Evolutionary conservation across 1,140 invertebrate genomes (phyloP).

Genomic region (Atta colombica): DNA sequence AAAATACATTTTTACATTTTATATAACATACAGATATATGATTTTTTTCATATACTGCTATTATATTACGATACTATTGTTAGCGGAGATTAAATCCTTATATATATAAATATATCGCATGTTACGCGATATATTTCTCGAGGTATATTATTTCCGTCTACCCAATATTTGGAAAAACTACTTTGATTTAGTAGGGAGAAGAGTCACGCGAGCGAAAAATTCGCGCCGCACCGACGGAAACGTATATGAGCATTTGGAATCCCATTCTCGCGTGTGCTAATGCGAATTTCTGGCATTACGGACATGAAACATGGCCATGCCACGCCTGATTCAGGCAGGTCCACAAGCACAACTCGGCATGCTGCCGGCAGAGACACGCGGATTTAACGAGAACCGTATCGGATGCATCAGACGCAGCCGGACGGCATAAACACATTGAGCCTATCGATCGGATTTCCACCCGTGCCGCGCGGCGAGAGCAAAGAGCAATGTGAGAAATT

Average conservation of each 20-base stretch:
- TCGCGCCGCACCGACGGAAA: slow-evolving; percentile 46
- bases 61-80: slow-evolving; percentile 26
- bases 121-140: slow-evolving; percentile 4
- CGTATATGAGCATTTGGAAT: slow-evolving; percentile 66
- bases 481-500: slow-evolving; percentile 76
- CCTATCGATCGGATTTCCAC: slow-evolving; percentile 73
- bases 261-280: slow-evolving; percentile 70
- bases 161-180: slow-evolving; percentile 40
- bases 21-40: background rate
- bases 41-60: background rate
- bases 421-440: slow-evolving; percentile 77
- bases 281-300: slow-evolving; percentile 74
- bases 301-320: slow-evolving; percentile 71
- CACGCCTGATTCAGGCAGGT: slow-evolving; percentile 74
- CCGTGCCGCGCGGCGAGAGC: slow-evolving; percentile 49
- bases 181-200: slow-evolving; percentile 35
- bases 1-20: background rate
- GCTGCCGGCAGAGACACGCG: slow-evolving; percentile 71
- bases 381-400: slow-evolving; percentile 80
- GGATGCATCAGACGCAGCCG: slow-evolving; percentile 77
- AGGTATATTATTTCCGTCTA: slow-evolving; percentile 5
- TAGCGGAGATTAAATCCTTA: background rate
- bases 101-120: background rate
- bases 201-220: slow-evolving; percentile 59
- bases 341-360: slow-evolving; percentile 68